Conservation (phyloP, 2,797 vertebrate species). For the Urosaurus nigricauda region DNA sequence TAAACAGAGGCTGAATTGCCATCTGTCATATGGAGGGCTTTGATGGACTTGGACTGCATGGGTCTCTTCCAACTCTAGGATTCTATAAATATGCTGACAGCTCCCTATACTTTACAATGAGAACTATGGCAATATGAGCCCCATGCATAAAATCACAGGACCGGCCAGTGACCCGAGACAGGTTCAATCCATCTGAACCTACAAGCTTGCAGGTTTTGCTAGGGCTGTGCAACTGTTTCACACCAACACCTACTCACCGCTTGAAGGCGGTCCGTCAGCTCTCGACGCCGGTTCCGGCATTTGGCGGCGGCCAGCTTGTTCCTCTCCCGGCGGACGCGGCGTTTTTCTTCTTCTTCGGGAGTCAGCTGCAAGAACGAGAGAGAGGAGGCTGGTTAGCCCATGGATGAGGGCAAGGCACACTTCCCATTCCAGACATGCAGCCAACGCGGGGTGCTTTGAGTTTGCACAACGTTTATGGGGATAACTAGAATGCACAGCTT, state of each 20-base stretch:
- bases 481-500: rapidly evolving
- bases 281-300: constrained; percentile 92
- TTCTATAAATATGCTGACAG: background rate
- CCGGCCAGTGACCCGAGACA: background rate
- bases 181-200: background rate
- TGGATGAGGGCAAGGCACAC: rapidly evolving
- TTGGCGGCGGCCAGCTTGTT: constrained; percentile 96
- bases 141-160: too few species aligned
- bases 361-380: constrained; percentile 82
- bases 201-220: background rate
- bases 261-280: constrained; percentile 95
- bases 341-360: constrained; percentile 95
- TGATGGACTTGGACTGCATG: too few species aligned
- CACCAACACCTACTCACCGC: constrained; percentile 83
- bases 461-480: too few species aligned
- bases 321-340: constrained; percentile 90
- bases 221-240: background rate
- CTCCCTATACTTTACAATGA: too few species aligned
- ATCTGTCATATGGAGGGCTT: too few species aligned
- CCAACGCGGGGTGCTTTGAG: background rate
- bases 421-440: too few species aligned
- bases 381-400: background rate
- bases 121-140: too few species aligned
- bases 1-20: too few species aligned
- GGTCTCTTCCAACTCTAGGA: too few species aligned